These are phyloP conservation scores for Pseudopleuronectes americanus DNA, from an alignment of 2,797 vertebrate genomes.

Conservation along the genomic window DNA sequence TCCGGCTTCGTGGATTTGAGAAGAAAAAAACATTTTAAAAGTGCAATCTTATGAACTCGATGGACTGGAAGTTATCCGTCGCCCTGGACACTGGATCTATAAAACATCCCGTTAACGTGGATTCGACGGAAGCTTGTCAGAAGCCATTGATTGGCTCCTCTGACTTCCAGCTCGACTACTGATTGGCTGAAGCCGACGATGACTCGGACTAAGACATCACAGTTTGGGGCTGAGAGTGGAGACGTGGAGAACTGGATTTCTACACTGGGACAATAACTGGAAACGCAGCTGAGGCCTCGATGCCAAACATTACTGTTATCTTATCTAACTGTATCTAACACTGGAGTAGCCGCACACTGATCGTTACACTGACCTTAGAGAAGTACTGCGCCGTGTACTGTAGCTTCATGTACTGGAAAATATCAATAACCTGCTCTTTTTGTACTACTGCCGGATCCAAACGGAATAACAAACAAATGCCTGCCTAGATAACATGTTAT, in stretches of 20 bases:
- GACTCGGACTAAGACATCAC: constrained; percentile 27
- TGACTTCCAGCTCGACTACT: constrained; percentile 22
- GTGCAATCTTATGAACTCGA: constrained; percentile 69
- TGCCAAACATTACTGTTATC: constrained; percentile 65
- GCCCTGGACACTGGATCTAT: constrained; percentile 69
- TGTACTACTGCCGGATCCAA: constrained; percentile 66
- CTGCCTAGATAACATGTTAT: constrained; percentile 69
- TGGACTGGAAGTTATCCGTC: constrained; percentile 36
- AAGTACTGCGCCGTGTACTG: constrained; percentile 61
- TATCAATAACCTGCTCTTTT: constrained; percentile 64
- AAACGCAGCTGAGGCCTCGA: constrained; percentile 60
- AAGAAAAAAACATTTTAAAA: constrained; percentile 7
- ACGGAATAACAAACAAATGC: constrained; percentile 68
- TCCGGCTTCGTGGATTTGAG: constrained; percentile 40
- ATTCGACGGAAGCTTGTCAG: constrained; percentile 23
- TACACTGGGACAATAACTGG: constrained; percentile 61
- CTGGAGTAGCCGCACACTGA: constrained; percentile 76
- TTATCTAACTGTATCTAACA: constrained; percentile 66
- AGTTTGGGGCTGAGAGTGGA: constrained; percentile 15
- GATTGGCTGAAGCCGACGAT: constrained; percentile 10
- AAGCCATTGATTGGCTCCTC: constrained; percentile 65
- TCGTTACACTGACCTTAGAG: constrained; percentile 63
- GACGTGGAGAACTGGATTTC: constrained; percentile 54
- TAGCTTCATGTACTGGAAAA: constrained; percentile 68
- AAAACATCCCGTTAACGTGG: constrained; percentile 31